phyloP scores from a whole-genome alignment of 2,113 vertebrate species.

The Aldabrachelys gigantea region DNA sequence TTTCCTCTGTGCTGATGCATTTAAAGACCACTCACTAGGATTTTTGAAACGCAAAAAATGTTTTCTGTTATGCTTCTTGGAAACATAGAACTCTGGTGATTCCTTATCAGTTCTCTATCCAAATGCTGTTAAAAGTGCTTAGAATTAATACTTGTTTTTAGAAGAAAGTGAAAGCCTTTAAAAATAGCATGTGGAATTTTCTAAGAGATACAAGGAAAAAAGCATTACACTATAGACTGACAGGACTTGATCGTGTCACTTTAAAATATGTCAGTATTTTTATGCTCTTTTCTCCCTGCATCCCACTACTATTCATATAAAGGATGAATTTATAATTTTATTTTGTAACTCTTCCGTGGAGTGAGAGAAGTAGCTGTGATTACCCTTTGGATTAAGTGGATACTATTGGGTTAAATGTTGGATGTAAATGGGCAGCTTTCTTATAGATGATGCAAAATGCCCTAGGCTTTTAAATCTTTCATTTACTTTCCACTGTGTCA shows the following conservation, averaged over 20 bases:
- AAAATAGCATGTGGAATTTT: conserved; percentile 65
- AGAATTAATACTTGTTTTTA: conserved; percentile 22
- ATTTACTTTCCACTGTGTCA: not conserved
- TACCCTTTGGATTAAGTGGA: not conserved
- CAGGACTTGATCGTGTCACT: not conserved
- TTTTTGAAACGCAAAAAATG: not conserved
- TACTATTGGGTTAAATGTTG: accelerated
- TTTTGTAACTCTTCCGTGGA: not conserved
- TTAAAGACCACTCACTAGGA: accelerated
- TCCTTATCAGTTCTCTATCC: not conserved
- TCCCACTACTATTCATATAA: accelerated
- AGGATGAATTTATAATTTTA: accelerated
- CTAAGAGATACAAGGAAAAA: not conserved
- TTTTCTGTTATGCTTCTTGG: not conserved
- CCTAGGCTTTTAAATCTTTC: not conserved
- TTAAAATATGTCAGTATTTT: conserved; percentile 29
- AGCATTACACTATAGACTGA: accelerated
- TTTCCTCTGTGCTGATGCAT: no score
- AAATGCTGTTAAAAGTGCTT: accelerated
- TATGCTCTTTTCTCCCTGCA: not conserved
- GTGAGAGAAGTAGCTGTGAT: not conserved
- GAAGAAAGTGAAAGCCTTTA: conserved; percentile 39
- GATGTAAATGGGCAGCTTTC: not conserved
- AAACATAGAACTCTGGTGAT: no score
- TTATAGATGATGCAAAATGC: accelerated